Base-by-base conservation (phyloP, 1,140 invertebrate genomes). In the Brachionus paranguensis region DNA sequence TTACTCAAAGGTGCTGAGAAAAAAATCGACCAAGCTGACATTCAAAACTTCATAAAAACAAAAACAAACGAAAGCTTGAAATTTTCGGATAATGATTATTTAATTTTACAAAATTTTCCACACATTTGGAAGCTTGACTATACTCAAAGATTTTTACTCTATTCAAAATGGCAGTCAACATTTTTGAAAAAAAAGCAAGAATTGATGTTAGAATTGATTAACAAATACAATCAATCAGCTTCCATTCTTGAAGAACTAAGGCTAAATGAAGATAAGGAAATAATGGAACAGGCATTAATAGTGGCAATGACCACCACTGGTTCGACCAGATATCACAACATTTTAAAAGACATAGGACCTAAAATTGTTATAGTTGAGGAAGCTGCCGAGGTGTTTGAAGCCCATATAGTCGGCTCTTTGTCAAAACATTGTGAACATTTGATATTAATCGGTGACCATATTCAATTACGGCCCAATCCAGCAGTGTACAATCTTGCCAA, bases 281-380 rank as follows among this genome's bases (percentile, higher is more conserved):
- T 78, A 68, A 53, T 84, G 85, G 3, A 84, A 84, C 68, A 86
- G 24, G 27, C 55, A 14, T 45, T 20, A 14, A 78, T 86, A 14
- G 64, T 94, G 50, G 94, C 93, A 10, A 92, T 94, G 91, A 95
- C 94, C 0, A 95, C 93, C 3, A 93, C 93, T 12, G 92, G 92
- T 60, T 93, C 93, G 1, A 93, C 93, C 3, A 91, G 92, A 70
- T 87, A 92, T n/a, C 91, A 91, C 50, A 89, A 90, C 20, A 84
- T 93, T 8, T 86, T 95, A 17, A 45, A 78, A 45, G 17, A 83
- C 43, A 81, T 85, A 78, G 68, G 78, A 20, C 68, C 76, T 45
- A 86, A 60, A 53, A 86, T 85, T 17, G 68, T 86, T 3, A 85
- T 86, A 43, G 85, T 86, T 8, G 85, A 86, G 84, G 85, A 86